phyloP scores from a whole-genome alignment of 2,888 invertebrate genomes.

The Blera fallax region DNA sequence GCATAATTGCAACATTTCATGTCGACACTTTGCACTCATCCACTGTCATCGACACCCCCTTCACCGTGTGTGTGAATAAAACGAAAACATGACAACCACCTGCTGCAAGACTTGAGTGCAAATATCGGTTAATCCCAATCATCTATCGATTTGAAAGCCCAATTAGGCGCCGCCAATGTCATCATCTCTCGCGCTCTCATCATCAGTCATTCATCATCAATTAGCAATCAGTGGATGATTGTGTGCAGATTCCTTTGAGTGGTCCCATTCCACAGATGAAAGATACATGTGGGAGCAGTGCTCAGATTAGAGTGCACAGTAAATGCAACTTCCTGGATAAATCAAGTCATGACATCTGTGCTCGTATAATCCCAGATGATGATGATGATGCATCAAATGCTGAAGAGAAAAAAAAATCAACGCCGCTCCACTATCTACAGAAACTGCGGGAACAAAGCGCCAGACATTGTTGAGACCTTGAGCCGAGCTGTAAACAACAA shows the following conservation, averaged over 20 bases:
- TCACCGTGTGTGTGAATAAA: background rate
- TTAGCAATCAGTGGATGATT: conserved; percentile 66
- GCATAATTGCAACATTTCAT: conserved; percentile 68
- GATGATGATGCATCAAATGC: conserved; percentile 63
- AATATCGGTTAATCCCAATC: conserved; percentile 58
- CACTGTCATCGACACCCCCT: background rate
- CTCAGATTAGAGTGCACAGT: conserved; percentile 48
- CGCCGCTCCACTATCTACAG: conserved; percentile 34
- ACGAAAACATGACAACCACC: conserved; percentile 30
- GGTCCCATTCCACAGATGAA: background rate
- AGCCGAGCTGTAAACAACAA: conserved; percentile 54
- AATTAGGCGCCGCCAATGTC: conserved; percentile 68
- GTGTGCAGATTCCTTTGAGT: conserved; percentile 5
- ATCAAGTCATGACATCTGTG: conserved; percentile 24
- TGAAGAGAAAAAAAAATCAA: conserved; percentile 48
- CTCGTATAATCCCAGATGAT: conserved; percentile 66
- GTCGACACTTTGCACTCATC: conserved; percentile 41
- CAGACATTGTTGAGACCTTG: conserved; percentile 68
- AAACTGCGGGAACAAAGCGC: conserved; percentile 46
- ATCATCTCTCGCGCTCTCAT: conserved; percentile 36
- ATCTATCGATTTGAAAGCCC: conserved; percentile 67
- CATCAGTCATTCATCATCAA: conserved; percentile 68
- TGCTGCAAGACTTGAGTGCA: conserved; percentile 37
- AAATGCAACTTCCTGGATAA: conserved; percentile 63
- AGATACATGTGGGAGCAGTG: conserved; percentile 44